Evolutionary conservation across 2,113 vertebrate genomes (phyloP).

Genomic region (Lasiurus borealis): DNA sequence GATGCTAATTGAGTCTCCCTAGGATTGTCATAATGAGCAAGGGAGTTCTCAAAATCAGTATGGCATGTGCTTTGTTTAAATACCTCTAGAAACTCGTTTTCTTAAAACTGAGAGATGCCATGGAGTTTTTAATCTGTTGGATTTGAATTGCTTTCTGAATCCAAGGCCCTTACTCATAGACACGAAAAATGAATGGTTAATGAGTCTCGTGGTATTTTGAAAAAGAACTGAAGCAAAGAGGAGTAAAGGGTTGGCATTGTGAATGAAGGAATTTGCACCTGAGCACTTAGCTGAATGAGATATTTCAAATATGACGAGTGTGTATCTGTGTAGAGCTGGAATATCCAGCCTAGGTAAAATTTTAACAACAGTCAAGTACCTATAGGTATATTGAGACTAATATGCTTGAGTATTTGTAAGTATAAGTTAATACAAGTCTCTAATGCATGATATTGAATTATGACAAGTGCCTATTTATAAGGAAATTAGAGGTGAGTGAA

Average conservation of each 20-base stretch:
- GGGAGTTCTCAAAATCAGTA: background rate
- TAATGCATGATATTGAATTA: background rate
- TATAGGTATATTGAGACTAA: slow-evolving; percentile 5
- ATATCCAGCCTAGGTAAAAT: background rate
- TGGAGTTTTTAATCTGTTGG: background rate
- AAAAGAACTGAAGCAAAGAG: background rate
- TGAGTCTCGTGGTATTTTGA: background rate
- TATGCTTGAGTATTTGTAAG: background rate
- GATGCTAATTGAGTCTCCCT: background rate
- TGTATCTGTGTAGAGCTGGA: slow-evolving; percentile 26
- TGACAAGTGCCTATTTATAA: background rate
- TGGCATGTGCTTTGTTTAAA: slow-evolving; percentile 26
- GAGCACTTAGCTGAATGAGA: background rate
- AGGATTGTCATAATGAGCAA: background rate
- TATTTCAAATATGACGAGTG: background rate
- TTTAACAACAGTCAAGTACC: background rate
- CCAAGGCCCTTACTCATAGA: background rate
- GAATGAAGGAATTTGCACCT: background rate
- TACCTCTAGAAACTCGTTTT: background rate
- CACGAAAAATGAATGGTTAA: background rate
- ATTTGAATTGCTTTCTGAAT: slow-evolving; percentile 46
- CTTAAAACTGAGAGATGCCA: slow-evolving; percentile 28
- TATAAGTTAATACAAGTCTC: background rate
- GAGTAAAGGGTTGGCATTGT: background rate
- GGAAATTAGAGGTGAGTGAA: background rate